phyloP scores from a whole-genome alignment of 2,113 vertebrate species.

The Ptilonorhynchus violaceus region DNA sequence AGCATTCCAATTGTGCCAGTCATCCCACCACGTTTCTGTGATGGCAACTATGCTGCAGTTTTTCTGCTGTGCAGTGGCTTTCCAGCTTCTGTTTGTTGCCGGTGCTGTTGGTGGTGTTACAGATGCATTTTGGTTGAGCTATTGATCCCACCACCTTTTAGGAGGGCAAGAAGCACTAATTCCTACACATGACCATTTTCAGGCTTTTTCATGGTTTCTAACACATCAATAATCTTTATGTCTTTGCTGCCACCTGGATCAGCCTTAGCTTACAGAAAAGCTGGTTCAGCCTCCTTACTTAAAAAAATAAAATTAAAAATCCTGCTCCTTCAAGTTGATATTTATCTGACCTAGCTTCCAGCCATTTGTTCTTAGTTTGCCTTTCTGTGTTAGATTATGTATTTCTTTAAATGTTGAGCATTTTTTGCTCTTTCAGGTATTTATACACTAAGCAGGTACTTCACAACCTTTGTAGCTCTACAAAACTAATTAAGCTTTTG shows the following conservation, averaged over 20 bases:
- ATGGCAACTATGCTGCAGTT: not conserved
- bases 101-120: not conserved
- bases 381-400: not conserved
- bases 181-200: not conserved
- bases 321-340: not conserved
- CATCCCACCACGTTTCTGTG: not conserved
- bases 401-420: not conserved
- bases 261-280: not conserved
- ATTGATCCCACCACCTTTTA: not conserved
- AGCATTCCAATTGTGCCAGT: not conserved
- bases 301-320: not conserved
- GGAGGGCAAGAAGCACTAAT: not conserved
- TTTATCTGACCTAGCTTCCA: not conserved
- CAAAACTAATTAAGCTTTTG: constrained; percentile 38
- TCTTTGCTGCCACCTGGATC: not conserved
- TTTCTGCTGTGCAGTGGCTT: not conserved
- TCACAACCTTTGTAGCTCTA: not conserved
- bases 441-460: not conserved
- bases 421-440: not conserved
- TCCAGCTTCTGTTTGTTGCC: not conserved
- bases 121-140: fast-evolving
- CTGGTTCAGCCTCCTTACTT: not conserved
- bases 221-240: not conserved
- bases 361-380: not conserved
- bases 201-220: not conserved